Conservation (phyloP, 2,888 invertebrate genomes). For the Eupelmus urozonus region DNA sequence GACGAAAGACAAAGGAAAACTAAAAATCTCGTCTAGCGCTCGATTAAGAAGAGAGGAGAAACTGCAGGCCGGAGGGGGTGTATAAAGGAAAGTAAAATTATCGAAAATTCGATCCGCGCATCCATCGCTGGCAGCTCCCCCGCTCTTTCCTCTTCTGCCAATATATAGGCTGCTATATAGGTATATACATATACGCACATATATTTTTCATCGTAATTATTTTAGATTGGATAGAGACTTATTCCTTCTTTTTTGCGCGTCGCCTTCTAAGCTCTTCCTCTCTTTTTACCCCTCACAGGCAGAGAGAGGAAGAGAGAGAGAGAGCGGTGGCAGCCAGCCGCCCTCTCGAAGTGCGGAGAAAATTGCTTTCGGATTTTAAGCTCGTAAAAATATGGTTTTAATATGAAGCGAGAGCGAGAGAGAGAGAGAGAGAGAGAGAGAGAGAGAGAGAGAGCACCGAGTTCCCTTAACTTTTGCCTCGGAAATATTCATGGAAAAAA, state of each 20-base stretch:
- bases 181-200: slow-evolving; percentile 28
- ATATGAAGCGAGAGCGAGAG: slow-evolving; percentile 56
- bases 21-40: slow-evolving; percentile 43
- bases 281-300: not conserved
- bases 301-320: too few species aligned
- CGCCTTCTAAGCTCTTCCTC: slow-evolving; percentile 30
- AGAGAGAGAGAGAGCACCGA: too few species aligned
- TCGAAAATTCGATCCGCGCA: slow-evolving; percentile 44
- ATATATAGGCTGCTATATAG: too few species aligned
- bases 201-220: slow-evolving; percentile 52
- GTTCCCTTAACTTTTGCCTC: slow-evolving; percentile 51
- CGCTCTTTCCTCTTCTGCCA: slow-evolving; percentile 3
- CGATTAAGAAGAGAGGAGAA: slow-evolving; percentile 42
- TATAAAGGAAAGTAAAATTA: slow-evolving; percentile 32
- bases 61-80: slow-evolving; percentile 1
- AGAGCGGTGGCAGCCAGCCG: not conserved
- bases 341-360: slow-evolving; percentile 41
- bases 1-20: slow-evolving; percentile 28
- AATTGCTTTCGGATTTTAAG: slow-evolving; percentile 58
- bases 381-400: slow-evolving; percentile 57
- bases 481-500: slow-evolving; percentile 56
- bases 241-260: slow-evolving; percentile 23
- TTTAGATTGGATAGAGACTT: slow-evolving; percentile 52
- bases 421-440: too few species aligned
- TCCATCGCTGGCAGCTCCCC: too few species aligned